phyloP scores from a whole-genome alignment of 35 echinoderm and acorn worm species.

The Anneissia japonica region DNA sequence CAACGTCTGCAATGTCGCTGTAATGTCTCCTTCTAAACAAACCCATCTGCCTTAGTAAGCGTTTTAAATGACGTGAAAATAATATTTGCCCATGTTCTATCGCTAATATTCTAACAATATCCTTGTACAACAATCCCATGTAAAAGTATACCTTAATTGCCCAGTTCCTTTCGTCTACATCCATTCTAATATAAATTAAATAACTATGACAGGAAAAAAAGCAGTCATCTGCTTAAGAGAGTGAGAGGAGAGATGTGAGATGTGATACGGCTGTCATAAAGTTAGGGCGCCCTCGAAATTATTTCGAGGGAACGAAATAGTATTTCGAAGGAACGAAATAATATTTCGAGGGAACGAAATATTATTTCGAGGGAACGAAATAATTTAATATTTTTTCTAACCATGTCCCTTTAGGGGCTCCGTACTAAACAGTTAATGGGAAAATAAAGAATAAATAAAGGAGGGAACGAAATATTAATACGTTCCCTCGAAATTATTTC shows the following conservation, averaged over 20 bases:
- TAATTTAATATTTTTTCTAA: no score
- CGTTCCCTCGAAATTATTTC: background rate
- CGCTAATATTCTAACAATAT: background rate
- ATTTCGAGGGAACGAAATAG: background rate
- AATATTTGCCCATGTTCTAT: background rate
- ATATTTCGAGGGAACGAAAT: background rate
- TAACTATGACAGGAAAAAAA: background rate
- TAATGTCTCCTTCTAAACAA: constrained; percentile 23
- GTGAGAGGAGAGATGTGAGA: no score
- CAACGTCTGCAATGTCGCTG: constrained; percentile 18
- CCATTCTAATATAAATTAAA: background rate
- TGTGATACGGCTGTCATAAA: background rate
- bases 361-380: background rate
- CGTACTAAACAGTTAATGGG: no score
- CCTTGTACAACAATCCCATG: constrained; percentile 12
- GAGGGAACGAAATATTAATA: background rate
- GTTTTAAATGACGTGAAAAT: constrained; percentile 22
- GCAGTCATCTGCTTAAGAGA: no score
- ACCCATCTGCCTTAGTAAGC: background rate
- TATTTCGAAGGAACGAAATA: background rate
- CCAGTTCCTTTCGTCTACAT: background rate
- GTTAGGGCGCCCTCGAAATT: background rate
- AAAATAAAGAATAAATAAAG: no score
- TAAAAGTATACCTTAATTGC: background rate
- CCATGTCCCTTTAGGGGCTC: no score